A percentile compares a stretch with the other conserved stretches of the same genome.
Evolutionary conservation across 2,888 invertebrate species (phyloP).

Genomic region (Allolobophora icterica): DNA sequence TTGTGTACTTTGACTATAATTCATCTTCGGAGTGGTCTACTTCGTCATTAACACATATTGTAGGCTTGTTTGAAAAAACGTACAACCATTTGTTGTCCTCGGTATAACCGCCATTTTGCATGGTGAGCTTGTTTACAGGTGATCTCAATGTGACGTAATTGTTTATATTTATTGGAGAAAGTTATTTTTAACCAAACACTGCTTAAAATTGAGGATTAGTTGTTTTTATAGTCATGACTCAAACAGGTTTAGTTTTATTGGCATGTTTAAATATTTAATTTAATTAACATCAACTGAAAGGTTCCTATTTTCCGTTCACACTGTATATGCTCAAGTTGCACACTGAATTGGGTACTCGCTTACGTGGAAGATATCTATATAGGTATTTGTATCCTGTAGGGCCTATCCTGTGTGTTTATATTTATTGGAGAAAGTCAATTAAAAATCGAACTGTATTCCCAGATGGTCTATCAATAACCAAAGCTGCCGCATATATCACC

Average conservation of each 20-base stretch:
- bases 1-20: not conserved
- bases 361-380: not conserved
- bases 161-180: no score
- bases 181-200: no score
- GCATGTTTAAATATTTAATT: not conserved
- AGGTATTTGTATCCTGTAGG: not conserved
- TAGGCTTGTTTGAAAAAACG: not conserved
- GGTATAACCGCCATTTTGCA: not conserved
- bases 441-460: conserved; percentile 6
- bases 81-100: not conserved
- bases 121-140: not conserved
- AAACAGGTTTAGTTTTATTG: not conserved
- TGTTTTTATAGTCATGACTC: not conserved
- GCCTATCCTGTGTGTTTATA: not conserved
- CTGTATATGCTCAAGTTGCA: not conserved
- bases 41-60: not conserved
- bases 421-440: not conserved
- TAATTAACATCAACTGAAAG: not conserved
- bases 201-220: not conserved
- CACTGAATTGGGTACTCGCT: not conserved
- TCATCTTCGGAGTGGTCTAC: not conserved
- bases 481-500: not conserved
- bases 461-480: not conserved
- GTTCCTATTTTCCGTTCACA: not conserved
- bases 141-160: not conserved